Base-by-base conservation (phyloP, 2,113 vertebrate species). In the Caloenas nicobarica region DNA sequence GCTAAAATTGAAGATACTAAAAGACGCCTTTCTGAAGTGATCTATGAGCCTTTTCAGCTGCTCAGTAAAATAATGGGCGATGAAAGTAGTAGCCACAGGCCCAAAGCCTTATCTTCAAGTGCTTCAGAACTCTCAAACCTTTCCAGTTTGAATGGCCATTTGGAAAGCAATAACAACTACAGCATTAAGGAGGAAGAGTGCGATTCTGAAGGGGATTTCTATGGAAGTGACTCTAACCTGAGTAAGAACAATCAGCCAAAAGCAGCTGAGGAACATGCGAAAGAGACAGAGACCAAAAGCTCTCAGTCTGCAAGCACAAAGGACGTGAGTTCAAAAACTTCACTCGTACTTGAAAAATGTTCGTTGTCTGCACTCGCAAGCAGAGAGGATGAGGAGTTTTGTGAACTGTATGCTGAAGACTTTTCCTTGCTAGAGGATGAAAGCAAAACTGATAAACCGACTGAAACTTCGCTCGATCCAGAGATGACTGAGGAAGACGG, bases 31-130 rank as follows among this genome's bases (percentile, higher is more conserved):
- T 99, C 99, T 1, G 99, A 99, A 97, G 99, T 99, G 19, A 99
- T 99, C 95, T 99, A 98, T 19, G 99, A 99, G 91, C 99, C 99
- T 92, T 97, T 99, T 90, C 99, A 99, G 97, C 99, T 99, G 92
- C 98, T 99, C 72, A 99, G 99, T 95, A 99, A 99, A 97, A 99
- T 99, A 76, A 99, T 99, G 87, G 99, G 99, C 26, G 99, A 99
- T n/a, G 99, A 99, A 97, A 97, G 98, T 62, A 96, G 98, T 83
- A 98, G 98, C 97, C 97, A 98, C 94, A 98, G 99, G 70, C 98
- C 98, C 97, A 99, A 99, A 98, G 98, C 98, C 69, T 98, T 99
- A 97, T 99, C 99, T 91, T 99, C 99, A 93, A 99, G 99, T 96
- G 99, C 99, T 72, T 99, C 99, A 38, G 99, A 99, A 96, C 99